A percentile compares a stretch with the other conserved stretches of the same genome.
Conservation (phyloP, 2,113 vertebrate species). For the Tetrao urogallus region DNA sequence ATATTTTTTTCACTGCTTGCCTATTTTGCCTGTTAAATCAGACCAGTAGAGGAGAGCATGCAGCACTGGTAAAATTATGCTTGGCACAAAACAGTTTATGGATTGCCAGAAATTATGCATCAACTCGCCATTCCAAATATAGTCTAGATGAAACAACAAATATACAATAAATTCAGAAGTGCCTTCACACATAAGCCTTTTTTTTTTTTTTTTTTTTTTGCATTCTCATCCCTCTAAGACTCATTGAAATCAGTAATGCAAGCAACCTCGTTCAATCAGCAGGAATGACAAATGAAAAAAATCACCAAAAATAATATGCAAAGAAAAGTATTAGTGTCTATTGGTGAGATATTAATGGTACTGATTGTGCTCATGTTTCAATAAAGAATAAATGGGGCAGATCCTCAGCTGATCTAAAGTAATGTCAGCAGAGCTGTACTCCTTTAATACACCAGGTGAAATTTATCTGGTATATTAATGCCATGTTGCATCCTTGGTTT, state of each 20-base stretch:
- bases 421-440: background rate
- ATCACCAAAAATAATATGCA: background rate
- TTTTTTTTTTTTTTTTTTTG: background rate
- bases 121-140: background rate
- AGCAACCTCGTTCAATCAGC: constrained; percentile 11
- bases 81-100: background rate
- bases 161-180: background rate
- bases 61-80: background rate
- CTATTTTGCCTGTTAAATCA: background rate
- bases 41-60: rapidly evolving
- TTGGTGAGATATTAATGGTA: constrained; percentile 11
- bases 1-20: background rate
- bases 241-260: background rate
- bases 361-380: background rate
- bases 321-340: background rate
- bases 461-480: background rate
- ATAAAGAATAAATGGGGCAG: background rate
- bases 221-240: background rate
- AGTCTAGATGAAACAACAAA: background rate
- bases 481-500: background rate
- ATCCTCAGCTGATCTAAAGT: background rate
- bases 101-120: background rate
- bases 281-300: constrained; percentile 23
- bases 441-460: background rate
- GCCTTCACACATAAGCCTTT: background rate